Base-by-base conservation (phyloP, 1,140 invertebrate species). In the Meloidogyne exigua region DNA sequence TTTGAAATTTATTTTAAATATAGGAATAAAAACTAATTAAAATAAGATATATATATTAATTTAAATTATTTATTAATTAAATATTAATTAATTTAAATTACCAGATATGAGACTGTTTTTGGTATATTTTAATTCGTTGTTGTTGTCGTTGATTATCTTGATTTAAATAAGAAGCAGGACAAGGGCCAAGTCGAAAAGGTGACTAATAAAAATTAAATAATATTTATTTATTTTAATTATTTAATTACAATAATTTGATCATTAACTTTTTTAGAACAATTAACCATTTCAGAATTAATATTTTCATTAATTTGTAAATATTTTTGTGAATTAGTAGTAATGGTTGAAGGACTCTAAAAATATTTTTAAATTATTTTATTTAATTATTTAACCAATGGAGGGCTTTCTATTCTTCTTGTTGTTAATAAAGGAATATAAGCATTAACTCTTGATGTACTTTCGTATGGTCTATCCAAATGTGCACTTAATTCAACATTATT, bases 401-500 rank as follows among this genome's bases (percentile, higher is more conserved):
- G 49, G 49, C 49, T 57, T 9, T 57, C 49, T 9, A 57, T 21
- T 57, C 49, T 57, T n/a, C 49, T 57, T 7, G 49, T 57, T 0
- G 49, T 57, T n/a, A 57, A 57, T 57, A 57, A 21, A n/a, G 49
- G 49, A n/a, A 57, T 57, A 57, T n/a, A 57, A 57, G 49, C 49
- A 57, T 57, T 57, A 57, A 57, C 49, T 57, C n/a, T 57, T 11
- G 57, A 15, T 13, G 21, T 12, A 36, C 12, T 23, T 28, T 73
- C 72, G 57, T 62, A 57, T 15, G 72, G 49, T 36, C 39, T 42
- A 25, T n/a, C 57, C n/a, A 73, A 73, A 32, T 73, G 11, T 13
- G 72, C 72, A 32, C 72, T 73, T 32, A 73, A 64, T 32, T 73
- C 72, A 15, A 73, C 72, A 36, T 21, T 25, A 32, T 73, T 42